Evolutionary conservation across 2,888 invertebrate species (phyloP).

Genomic region (Cryptosula pallasiana): DNA sequence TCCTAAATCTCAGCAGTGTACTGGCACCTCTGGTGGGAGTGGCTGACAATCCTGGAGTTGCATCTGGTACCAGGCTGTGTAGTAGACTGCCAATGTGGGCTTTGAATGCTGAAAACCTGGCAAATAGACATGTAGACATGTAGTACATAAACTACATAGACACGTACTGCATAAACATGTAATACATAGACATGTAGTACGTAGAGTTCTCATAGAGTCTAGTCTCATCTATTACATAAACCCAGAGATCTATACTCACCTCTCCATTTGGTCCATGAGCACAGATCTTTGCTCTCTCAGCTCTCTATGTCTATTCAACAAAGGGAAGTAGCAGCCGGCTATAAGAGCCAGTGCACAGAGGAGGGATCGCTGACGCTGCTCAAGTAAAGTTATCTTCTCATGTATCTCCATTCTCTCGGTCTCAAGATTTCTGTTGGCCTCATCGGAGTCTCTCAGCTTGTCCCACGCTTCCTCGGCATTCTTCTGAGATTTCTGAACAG

Average conservation of each 20-base stretch:
- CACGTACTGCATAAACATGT: too few relatives aligned
- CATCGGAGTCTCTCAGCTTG: conserved; percentile 13
- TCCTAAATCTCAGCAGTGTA: not conserved
- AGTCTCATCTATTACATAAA: too few relatives aligned
- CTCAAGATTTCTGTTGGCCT: not conserved
- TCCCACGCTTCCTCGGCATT: conserved; percentile 18
- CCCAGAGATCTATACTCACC: too few relatives aligned
- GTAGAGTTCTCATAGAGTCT: too few relatives aligned
- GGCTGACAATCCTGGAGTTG: not conserved
- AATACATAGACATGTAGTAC: too few relatives aligned
- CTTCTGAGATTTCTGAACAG: conserved; percentile 3
- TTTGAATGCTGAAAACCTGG: conserved; percentile 14
- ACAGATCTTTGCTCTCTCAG: conserved; percentile 6
- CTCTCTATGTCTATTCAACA: not conserved
- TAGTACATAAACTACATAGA: too few relatives aligned
- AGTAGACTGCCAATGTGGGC: conserved; percentile 1
- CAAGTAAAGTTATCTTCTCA: conserved; percentile 9
- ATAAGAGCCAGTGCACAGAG: conserved; percentile 19
- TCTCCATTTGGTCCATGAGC: not conserved
- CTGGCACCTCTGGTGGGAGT: not conserved
- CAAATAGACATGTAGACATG: not conserved
- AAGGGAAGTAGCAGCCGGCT: conserved; percentile 4
- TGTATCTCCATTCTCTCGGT: not conserved
- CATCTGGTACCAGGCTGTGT: not conserved
- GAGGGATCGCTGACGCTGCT: not conserved